These are phyloP conservation scores for Leuciscus waleckii DNA, from an alignment of 2,797 vertebrate species.

Conservation along the genomic window DNA sequence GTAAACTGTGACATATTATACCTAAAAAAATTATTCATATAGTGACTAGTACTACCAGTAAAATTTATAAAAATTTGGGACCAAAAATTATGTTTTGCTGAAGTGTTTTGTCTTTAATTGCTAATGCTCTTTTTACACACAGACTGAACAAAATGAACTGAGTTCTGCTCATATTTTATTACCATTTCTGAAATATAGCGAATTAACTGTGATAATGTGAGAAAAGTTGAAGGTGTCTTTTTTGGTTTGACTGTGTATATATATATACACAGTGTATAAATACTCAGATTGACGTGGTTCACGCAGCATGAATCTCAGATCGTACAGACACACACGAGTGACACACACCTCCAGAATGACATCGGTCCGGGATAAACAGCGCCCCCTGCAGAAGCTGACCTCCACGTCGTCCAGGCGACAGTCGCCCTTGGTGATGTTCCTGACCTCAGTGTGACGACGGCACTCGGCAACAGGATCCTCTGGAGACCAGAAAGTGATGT, in stretches of 20 bases:
- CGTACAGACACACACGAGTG: neutral
- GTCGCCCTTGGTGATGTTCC: constrained; percentile 88
- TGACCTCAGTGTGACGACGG: constrained; percentile 79
- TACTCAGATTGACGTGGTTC: neutral
- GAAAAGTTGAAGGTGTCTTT: too few relatives aligned
- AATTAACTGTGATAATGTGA: too few relatives aligned
- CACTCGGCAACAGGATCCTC: constrained; percentile 77
- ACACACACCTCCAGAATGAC: constrained; percentile 85
- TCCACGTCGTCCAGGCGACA: constrained; percentile 86
- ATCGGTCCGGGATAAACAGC: constrained; percentile 84
- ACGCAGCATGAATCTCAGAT: neutral
- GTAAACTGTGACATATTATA: too few relatives aligned
- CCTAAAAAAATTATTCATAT: too few relatives aligned
- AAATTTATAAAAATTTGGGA: accelerated
- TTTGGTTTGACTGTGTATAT: too few relatives aligned
- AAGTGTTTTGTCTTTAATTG: too few relatives aligned
- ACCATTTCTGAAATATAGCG: too few relatives aligned
- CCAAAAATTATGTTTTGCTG: too few relatives aligned
- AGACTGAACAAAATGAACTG: too few relatives aligned
- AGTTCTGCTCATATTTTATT: too few relatives aligned
- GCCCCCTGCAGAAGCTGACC: constrained; percentile 89
- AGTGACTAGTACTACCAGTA: too few relatives aligned
- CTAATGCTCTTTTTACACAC: too few relatives aligned
- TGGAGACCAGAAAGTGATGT: constrained; percentile 60
- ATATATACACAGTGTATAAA: neutral